phyloP scores from a whole-genome alignment of 2,113 vertebrate genomes.

The Phoenicopterus ruber region DNA sequence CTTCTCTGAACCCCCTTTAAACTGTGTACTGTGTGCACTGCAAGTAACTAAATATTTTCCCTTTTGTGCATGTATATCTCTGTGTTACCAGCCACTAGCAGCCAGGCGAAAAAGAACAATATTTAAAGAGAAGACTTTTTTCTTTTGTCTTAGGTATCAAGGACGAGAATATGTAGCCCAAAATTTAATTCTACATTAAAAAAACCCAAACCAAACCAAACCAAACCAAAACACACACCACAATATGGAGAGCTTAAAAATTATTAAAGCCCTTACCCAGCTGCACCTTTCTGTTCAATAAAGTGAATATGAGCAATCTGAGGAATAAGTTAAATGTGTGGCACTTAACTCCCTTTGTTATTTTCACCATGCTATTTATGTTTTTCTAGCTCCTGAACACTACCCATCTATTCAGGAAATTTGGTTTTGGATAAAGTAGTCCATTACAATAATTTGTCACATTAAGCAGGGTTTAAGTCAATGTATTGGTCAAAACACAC shows the following conservation, averaged over 20 bases:
- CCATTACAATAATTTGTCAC: not conserved
- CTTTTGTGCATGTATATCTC: not conserved
- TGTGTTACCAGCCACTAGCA: not conserved
- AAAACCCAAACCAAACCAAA: not conserved
- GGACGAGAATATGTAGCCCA: not conserved
- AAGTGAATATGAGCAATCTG: not conserved
- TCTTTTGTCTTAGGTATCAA: not conserved
- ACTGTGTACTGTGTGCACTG: accelerated
- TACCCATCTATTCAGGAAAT: not conserved
- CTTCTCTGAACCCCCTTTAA: not conserved
- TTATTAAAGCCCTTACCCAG: not conserved
- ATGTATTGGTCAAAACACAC: not conserved
- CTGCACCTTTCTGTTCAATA: not conserved
- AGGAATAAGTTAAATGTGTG: not conserved
- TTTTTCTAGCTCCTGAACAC: not conserved
- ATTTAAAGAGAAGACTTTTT: not conserved
- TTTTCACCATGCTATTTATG: not conserved
- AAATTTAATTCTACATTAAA: not conserved
- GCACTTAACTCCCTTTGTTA: not conserved
- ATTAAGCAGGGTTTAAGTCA: not conserved
- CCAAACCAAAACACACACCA: not conserved
- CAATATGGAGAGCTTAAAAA: not conserved
- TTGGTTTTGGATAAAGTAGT: not conserved
- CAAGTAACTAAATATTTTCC: not conserved
- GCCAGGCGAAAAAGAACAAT: not conserved